Base-by-base conservation (phyloP, 2,888 invertebrate genomes). In the Archips crataeganus region DNA sequence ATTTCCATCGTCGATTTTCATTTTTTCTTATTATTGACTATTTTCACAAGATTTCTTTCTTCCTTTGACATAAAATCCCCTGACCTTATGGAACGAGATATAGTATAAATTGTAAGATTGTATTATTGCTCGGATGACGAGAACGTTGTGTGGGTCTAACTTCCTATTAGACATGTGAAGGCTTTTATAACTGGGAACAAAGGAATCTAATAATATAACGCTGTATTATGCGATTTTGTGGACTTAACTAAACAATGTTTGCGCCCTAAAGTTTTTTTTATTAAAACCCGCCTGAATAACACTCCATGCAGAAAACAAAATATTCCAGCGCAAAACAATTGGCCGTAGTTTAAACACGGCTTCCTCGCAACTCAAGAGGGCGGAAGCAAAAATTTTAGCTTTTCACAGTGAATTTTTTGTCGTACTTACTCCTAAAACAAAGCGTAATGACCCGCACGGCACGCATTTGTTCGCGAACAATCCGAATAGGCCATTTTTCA, bases 381-480 rank as follows among this genome's bases (percentile, higher is more conserved):
- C 85, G 90, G 87, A 91, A 89, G 84, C 87, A 80, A 86, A 89
- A 90, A 89, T 87, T 90, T 89, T 81, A 85, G 88, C 87, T 89
- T 92, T 93, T 88, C 83, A 87, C 84, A 78, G 85, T 84, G 86
- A 86, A 84, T 91, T 93, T 93, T 93, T 93, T 92, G 88, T 90
- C 87, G 88, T 92, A 88, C 90, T 92, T 91, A 88, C 87, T 87
- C 85, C 88, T 90, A 92, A 93, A 94, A 94, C 94, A 94, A 93
- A 91, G 93, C 93, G 88, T 93, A 94, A 94, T 93, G 93, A 93
- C 93, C 93, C 91, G 90, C 90, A 90, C 91, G 91, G 91, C 86
- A 93, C 93, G 93, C 93, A 91, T 93, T 94, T 94, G 94, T 94
- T 93, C 90, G 82, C 79, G 92, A 94, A 94, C 93, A 94, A 93